Base-by-base conservation (phyloP, 2,797 vertebrate genomes). In the Enteromius paludinosus region DNA sequence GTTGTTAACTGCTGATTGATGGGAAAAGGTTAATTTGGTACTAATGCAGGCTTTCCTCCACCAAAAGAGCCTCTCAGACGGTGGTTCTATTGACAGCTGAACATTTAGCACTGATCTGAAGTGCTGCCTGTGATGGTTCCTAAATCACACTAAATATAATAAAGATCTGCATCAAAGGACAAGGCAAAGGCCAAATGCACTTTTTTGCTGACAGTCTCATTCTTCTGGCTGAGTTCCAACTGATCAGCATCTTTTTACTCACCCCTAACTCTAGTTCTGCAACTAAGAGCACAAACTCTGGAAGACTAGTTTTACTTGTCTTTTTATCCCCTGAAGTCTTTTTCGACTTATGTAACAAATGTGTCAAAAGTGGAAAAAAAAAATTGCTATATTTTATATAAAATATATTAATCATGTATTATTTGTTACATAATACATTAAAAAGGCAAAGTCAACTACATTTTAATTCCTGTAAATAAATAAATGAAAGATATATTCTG, bases 1-100 rank as follows among this genome's bases (percentile, higher is more conserved):
- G 77, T 84, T 87, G 49, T 87, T 85, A 80, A 82, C 25, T 28
- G 17, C 15, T 78, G 81, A 85, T 85, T 85, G 59, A 82, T 66
- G 75, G 70, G 64, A 68, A 81, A 64, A 81, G 69, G 76, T 82
- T 79, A 49, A 81, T 85, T 83, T 79, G 65, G 47, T 74, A 76
- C 81, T 83, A 83, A 83, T 70, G 73, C 68, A 74, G 33, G 43
- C 43, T 83, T 59, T 49, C 25, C 38, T 28, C 74, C 23, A 76
- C 49, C 76, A 78, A 64, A 81, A 79, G 80, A 61, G 47, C 35
- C 59, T 52, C 82, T 38, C 35, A 78, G 66, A 78, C 5, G n/a
- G 45, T 78, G 61, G 33, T 9, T 25, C 28, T 85, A 81, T 85
- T 56, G 78, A 79, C 69, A 59, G 77, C 45, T 70, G 17, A 78